phyloP scores from a whole-genome alignment of 23 tunicate genomes.

The Botrylloides violaceus region DNA sequence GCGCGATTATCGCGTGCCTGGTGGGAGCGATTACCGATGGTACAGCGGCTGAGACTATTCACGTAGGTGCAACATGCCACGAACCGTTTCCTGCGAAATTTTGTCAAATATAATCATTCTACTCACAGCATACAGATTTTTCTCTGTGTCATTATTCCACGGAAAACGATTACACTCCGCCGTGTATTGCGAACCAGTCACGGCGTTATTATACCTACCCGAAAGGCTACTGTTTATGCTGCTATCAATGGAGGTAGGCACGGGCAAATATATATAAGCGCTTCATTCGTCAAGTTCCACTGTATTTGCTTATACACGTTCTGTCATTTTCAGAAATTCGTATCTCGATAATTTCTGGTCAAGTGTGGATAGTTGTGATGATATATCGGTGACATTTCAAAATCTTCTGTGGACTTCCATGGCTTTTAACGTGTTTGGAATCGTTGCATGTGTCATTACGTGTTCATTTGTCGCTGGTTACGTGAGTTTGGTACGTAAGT shows the following conservation, averaged over 20 bases:
- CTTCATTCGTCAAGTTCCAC: too few relatives aligned
- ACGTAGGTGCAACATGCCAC: not conserved
- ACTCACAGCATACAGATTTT: conserved; percentile 15
- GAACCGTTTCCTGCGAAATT: not conserved
- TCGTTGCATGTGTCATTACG: conserved; percentile 8
- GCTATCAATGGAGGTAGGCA: conserved; percentile 23
- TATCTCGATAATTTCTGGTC: not conserved
- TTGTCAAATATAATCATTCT: not conserved
- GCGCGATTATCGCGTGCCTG: conserved; percentile 2
- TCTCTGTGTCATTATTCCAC: conserved; percentile 11
- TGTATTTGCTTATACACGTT: too few relatives aligned
- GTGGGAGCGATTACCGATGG: conserved; percentile 22
- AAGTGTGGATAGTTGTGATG: conserved; percentile 9
- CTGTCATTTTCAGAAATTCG: conserved; percentile 14
- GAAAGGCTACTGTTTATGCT: conserved; percentile 18
- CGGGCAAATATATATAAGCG: too few relatives aligned
- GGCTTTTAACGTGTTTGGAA: conserved; percentile 3
- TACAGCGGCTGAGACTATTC: conserved; percentile 9
- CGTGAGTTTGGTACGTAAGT: conserved; percentile 5
- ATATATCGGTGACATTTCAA: not conserved
- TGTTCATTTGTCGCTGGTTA: conserved; percentile 11
- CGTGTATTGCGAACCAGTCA: conserved; percentile 7
- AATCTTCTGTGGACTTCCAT: conserved; percentile 17
- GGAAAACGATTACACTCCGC: conserved; percentile 13
- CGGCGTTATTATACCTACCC: conserved; percentile 1